Evolutionary conservation across 1,140 invertebrate genomes (phyloP), one percentile per base, ranked within the genome.

Genomic region (Zaprionus davidi): DNA sequence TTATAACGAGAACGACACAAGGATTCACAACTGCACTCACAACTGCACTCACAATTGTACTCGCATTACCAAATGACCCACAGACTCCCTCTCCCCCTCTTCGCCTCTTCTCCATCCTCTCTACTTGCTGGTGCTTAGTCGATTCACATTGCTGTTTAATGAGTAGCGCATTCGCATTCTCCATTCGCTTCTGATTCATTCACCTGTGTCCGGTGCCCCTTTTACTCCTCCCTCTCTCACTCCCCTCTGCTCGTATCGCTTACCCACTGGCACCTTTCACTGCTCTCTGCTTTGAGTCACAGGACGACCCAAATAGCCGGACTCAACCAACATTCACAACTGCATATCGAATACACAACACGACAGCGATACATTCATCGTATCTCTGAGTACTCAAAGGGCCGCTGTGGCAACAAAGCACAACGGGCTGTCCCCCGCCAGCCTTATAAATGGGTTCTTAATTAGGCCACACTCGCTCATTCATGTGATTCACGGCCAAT

Each of bases 1-100:
- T 88, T 86, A 86, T 71, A 79, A 65, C 76, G 56, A 82, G 56
- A 79, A 69, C 28, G 22, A 62, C 38, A 66, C 46, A 70, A 53
- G 57, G 41, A 68, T 28, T 51, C 34, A 46, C 57, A 64, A 28
- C 58, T 41, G 24, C 62, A 60, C 20, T 51, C 34, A 46, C 57
- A 64, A 28, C 58, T 41, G 24, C 22, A 59, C 17, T 20, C 63
- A 31, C n/a, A 44, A 17, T 44, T n/a, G 20, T 26, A 41, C 34
- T 38, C 69, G 12, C 59, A 31, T 11, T 12, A 24, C 13, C 11
- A 9, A 31, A 7, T 31, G 28, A 7, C 26, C 1, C 26, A 28
- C 26, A 28, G 1, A 28, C 26, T 28, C 28, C 28, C 7, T 5
- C 22, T 20, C 11, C 26, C 44, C 15, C n/a, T 1, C n/a, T 5